phyloP scores from a whole-genome alignment of 1,140 invertebrate genomes.

The Drosophila nigromelanica region DNA sequence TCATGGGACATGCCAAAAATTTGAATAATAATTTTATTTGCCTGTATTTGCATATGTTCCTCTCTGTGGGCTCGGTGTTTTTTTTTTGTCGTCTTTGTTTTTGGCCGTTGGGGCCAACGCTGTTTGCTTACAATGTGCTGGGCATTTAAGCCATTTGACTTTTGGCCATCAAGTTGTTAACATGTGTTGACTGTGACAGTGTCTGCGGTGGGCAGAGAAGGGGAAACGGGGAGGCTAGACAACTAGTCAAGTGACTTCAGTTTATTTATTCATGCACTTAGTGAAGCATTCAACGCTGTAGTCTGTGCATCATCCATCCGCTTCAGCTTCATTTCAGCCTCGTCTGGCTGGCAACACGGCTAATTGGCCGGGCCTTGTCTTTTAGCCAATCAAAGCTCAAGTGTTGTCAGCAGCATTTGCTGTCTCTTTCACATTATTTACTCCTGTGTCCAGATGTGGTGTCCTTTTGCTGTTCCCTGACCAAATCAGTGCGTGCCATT shows the following conservation, averaged over 20 bases:
- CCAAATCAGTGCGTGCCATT: conserved; percentile 77
- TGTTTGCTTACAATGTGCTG: conserved; percentile 74
- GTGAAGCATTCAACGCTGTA: conserved; percentile 74
- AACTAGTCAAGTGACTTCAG: conserved; percentile 66
- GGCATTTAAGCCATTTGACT: conserved; percentile 78
- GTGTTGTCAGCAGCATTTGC: conserved; percentile 62
- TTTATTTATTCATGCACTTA: conserved; percentile 82
- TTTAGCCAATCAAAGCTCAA: conserved; percentile 71
- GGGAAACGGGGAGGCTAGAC: conserved; percentile 8
- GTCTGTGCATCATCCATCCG: conserved; percentile 32
- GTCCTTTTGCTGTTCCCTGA: conserved; percentile 24
- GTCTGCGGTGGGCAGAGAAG: background rate
- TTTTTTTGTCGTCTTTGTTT: conserved; percentile 8
- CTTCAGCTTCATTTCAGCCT: conserved; percentile 41
- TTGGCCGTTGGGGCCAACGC: conserved; percentile 9
- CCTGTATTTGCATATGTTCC: conserved; percentile 74
- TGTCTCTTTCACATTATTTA: conserved; percentile 44
- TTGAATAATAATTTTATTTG: conserved; percentile 82
- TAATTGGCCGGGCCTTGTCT: conserved; percentile 64
- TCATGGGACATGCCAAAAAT: conserved; percentile 79
- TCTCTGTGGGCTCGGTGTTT: conserved; percentile 17
- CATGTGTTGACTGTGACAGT: conserved; percentile 66
- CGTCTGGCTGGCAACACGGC: conserved; percentile 42
- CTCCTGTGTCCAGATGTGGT: background rate
- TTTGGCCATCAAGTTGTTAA: conserved; percentile 81